Evolutionary conservation across 2,888 invertebrate genomes (phyloP), one percentile per base, ranked within the genome.

Genomic region (Serrognathus titanus): DNA sequence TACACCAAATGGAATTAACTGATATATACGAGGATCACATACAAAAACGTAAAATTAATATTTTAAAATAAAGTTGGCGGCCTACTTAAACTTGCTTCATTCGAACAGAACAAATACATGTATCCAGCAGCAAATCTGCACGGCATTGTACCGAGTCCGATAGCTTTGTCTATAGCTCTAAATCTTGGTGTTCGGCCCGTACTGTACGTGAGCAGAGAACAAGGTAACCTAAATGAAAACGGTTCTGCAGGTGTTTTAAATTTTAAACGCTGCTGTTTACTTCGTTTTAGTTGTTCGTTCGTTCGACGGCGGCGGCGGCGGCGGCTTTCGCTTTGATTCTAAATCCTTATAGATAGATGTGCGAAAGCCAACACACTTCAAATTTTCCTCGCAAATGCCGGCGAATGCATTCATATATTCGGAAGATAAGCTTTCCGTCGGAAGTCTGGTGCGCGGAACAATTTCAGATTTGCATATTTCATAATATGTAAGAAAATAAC

Each of bases 351-450:
- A 31, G 53, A 53, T 40, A 55, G 53, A 49, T 52, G 58, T 58
- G 58, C 55, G 58, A 58, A 58, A 55, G 46, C 49, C 55, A 58
- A 52, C 58, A 59, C 59, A 56, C 56, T 55, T 59, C 53, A 58
- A 55, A 31, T 31, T 31, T 31, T 31, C 24, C 24, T 31, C 24
- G 4, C 24, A 31, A 31, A 31, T 31, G 24, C 24, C 24, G 24
- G 24, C 24, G 24, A 31, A 31, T 31, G 24, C 24, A 31, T 31
- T 31, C 24, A 31, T 31, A 31, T 31, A 31, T 31, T 31, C 24
- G 24, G 24, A 31, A 31, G 24, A 31, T 31, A 31, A 31, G 24
- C 24, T 31, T 31, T 31, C 24, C 24, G 24, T 31, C 24, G 24
- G 24, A 31, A 31, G 24, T 31, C 24, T 31, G 24, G 24, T 31